Conservation (phyloP, 2,113 vertebrate genomes). For the Odontophorus gujanensis region DNA sequence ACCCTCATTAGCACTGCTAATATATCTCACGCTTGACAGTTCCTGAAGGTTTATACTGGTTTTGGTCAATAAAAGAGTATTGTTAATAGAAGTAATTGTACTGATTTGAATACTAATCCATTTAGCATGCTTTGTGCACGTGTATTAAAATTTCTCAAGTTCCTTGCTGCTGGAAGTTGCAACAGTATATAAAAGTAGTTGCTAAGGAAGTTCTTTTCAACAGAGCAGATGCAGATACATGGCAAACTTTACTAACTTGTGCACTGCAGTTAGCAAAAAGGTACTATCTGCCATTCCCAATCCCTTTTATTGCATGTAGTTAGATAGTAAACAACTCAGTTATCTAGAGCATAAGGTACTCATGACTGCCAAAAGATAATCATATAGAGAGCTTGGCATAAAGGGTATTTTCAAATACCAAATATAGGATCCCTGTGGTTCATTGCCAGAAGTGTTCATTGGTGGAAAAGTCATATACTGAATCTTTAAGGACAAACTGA, state of each 20-base stretch:
- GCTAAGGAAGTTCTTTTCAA: background rate
- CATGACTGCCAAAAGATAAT: background rate
- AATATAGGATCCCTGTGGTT: background rate
- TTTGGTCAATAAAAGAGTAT: background rate
- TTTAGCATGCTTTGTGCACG: background rate
- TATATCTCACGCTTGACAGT: background rate
- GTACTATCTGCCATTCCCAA: background rate
- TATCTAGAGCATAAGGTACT: background rate
- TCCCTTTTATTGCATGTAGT: background rate
- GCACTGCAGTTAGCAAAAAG: background rate
- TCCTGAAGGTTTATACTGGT: background rate
- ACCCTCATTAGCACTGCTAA: background rate
- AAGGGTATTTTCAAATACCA: background rate
- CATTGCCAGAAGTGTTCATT: background rate
- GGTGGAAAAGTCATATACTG: background rate
- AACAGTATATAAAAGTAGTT: background rate
- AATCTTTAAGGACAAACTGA: background rate
- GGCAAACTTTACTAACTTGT: background rate
- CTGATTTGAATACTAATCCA: background rate
- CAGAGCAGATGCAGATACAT: fast-evolving
- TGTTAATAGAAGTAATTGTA: background rate
- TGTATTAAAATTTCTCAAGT: background rate
- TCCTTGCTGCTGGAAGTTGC: background rate
- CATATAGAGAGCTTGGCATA: background rate
- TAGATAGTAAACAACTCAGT: background rate